phyloP scores from a whole-genome alignment of 2,113 vertebrate species.

The Xerus inauris region DNA sequence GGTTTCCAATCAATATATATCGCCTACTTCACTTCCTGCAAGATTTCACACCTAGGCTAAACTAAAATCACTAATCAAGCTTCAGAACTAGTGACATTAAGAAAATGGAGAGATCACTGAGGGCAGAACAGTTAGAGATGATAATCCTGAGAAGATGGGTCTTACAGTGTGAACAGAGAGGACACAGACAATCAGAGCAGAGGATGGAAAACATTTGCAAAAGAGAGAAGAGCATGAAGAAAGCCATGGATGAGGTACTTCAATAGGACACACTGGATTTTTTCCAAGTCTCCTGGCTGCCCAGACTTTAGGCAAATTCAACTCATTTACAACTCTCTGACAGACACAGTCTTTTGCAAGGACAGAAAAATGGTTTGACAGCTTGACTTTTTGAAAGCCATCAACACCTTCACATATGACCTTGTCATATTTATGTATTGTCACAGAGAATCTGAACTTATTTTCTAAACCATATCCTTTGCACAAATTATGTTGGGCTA shows the following conservation, averaged over 20 bases:
- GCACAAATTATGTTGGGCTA: neutral
- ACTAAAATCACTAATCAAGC: constrained; percentile 36
- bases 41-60: constrained; percentile 18
- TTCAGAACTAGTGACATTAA: constrained; percentile 48
- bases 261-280: constrained; percentile 11
- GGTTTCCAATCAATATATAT: neutral
- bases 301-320: constrained; percentile 72
- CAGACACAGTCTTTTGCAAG: constrained; percentile 75
- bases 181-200: constrained; percentile 25
- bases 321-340: constrained; percentile 76
- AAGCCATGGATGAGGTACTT: constrained; percentile 20
- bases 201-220: neutral
- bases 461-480: constrained; percentile 33
- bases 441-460: constrained; percentile 61
- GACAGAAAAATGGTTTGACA: constrained; percentile 76
- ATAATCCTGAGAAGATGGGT: neutral
- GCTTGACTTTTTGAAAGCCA: constrained; percentile 68
- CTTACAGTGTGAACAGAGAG: neutral
- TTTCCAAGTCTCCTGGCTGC: constrained; percentile 68
- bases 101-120: neutral
- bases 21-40: neutral
- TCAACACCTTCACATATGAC: constrained; percentile 62
- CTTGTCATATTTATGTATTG: constrained; percentile 78
- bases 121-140: neutral
- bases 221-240: neutral